These are phyloP conservation scores for Pseudoatta argentina DNA, from an alignment of 1,140 invertebrate species.

Conservation along the genomic window DNA sequence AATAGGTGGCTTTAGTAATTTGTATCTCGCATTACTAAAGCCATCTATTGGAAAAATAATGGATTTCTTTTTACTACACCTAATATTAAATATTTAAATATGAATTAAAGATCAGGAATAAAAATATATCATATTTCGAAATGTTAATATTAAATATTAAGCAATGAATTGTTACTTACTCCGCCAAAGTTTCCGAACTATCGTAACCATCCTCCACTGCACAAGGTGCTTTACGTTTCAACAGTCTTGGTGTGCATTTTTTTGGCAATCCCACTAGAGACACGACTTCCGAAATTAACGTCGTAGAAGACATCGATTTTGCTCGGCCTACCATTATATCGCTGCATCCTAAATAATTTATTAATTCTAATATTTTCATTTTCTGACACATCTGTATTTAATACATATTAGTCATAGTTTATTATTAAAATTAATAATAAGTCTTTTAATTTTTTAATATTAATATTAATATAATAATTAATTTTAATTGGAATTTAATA, in stretches of 20 bases:
- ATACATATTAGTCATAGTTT: not conserved
- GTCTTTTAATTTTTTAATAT: too few relatives aligned
- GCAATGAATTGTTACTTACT: conserved; percentile 74
- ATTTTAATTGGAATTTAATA: too few relatives aligned
- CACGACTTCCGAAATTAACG: conserved; percentile 90
- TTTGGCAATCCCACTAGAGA: conserved; percentile 86
- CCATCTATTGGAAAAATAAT: too few relatives aligned
- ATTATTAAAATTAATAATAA: too few relatives aligned
- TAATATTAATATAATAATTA: too few relatives aligned
- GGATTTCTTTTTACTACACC: too few relatives aligned
- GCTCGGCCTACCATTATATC: conserved; percentile 82
- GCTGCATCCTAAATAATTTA: conserved; percentile 80
- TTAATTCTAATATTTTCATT: not conserved
- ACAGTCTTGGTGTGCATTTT: conserved; percentile 76
- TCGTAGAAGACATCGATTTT: conserved; percentile 87
- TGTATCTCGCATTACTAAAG: too few relatives aligned
- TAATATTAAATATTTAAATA: conserved; percentile 9
- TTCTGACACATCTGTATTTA: not conserved
- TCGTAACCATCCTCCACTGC: conserved; percentile 81
- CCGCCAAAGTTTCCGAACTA: conserved; percentile 81
- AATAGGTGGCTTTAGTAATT: too few relatives aligned
- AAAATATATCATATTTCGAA: not conserved
- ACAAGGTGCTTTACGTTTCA: conserved; percentile 76
- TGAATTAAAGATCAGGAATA: not conserved
- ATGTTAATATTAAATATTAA: not conserved